Evolutionary conservation across 2,888 invertebrate genomes (phyloP), one percentile per base, ranked within the genome.

Genomic region (Dynastes hyllus): DNA sequence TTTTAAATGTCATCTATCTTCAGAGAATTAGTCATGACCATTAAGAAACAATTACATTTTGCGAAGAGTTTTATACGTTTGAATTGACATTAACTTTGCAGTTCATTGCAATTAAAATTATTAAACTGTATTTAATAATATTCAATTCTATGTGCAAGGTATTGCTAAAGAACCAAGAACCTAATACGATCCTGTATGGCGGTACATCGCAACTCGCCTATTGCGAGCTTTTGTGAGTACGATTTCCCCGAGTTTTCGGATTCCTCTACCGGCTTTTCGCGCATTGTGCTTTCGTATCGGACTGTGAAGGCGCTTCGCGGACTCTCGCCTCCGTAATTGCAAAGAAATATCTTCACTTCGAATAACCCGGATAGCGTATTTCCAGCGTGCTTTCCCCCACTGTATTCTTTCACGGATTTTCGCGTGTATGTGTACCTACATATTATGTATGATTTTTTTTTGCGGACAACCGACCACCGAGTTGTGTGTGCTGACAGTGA

Each of bases 141-240:
- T 45, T 45, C 45, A 11, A 11, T 45, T 45, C 13, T 22, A 55
- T 9, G 2, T n/a, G 13, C 55, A 55, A 16, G 11, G 1, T 55
- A 8, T 53, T n/a, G 3, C 9, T 22, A 22, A 53, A 9, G n/a
- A 29, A 4, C 63, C 8, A 32, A 67, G 80, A 77, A 75, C 80
- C 77, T 80, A 82, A 82, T 80, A 79, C 79, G 79, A 78, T 77
- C 76, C 45, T 69, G 50, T 37, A 27, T 8, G 55, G 9, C 27
- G 22, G 55, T 22, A 58, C 27, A 58, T 55, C 55, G 27, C 61
- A 6, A 27, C 16, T 27, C 29, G 55, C 22, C 58, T 32, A n/a
- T 40, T 32, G 51, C 9, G 66, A 51, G 69, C 69, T 69, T 69
- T 69, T 69, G 69, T 69, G 22, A 40, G 69, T 69, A 69, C 29